These are phyloP conservation scores for Callinectes sapidus DNA, from an alignment of 2,888 invertebrate genomes.

Conservation along the genomic window DNA sequence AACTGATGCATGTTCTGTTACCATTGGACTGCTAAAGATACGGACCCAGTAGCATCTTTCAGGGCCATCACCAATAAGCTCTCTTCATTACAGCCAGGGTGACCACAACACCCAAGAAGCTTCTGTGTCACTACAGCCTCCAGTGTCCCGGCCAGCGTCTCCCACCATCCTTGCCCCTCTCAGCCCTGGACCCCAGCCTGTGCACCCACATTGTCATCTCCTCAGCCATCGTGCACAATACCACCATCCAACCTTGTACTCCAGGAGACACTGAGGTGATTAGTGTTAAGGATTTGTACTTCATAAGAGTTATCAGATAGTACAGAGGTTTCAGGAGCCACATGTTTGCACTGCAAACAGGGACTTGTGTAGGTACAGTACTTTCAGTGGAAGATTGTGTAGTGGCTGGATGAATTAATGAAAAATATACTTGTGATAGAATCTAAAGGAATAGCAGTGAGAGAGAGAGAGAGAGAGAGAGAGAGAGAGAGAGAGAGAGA, in stretches of 20 bases:
- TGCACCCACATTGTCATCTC: slow-evolving; percentile 32
- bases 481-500: too few species aligned
- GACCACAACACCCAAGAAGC: background rate
- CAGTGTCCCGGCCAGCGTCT: background rate
- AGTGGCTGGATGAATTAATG: too few species aligned
- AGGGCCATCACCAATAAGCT: background rate
- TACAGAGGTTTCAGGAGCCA: background rate
- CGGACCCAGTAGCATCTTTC: background rate
- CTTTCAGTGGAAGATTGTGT: too few species aligned
- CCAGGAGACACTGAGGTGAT: slow-evolving; percentile 26
- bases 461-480: too few species aligned
- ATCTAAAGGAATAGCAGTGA: too few species aligned
- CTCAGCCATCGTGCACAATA: slow-evolving; percentile 1
- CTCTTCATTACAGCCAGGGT: background rate
- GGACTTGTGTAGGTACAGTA: too few species aligned
- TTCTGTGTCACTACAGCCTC: slow-evolving; percentile 34
- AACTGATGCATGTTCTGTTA: background rate
- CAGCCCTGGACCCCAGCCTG: background rate
- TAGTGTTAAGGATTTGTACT: background rate
- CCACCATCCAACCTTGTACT: background rate
- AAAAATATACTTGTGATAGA: too few species aligned
- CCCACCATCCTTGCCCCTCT: background rate
- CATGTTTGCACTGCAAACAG: too few species aligned
- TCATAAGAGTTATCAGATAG: background rate
- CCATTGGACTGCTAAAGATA: background rate